Base-by-base conservation (phyloP, 2,797 vertebrate genomes). In the Vultur gryphus region DNA sequence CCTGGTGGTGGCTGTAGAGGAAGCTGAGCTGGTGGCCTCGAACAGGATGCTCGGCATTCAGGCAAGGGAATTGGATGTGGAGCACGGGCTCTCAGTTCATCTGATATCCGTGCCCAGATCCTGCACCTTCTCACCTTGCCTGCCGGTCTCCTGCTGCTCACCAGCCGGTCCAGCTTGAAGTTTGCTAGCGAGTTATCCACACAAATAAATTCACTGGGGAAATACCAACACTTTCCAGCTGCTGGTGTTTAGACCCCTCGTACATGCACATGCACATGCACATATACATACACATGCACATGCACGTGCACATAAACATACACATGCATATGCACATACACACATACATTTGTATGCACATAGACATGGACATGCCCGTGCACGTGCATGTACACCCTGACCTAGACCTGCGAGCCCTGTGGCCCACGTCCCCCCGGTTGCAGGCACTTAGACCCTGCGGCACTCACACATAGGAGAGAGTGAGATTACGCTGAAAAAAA, bases 41-140 rank as follows among this genome's bases (percentile, higher is more conserved):
- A 33, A 4, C 19, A 64, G 43, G 33, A 44, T 1, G 0, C 21
- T 41, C 1, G 2, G 28, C 23, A 21, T 31, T 26, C 41, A 76
- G 41, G 31, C 1, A 3, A 48, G 25, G 57, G 44, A 51, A n/a
- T 57, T 29, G 10, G 16, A 13, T 6, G 7, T 19, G n/a, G 25
- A 52, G 33, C 17, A 11, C 1, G 1, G 20, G 51, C 41, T n/a
- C 57, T 48, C 12, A 11, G 24, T 24, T 23, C 19, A 2, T 16
- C 46, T 52, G 15, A 44, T 4, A 37, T 10, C 43, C 37, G 9
- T 20, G 46, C 23, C 28, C 39, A 39, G 28, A 16, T 33, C 51
- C 43, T 51, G 37, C 51, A n/a, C 43, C 15, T 75, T 21, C 67
- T 57, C 19, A 41, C 57, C 54, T 46, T 51, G n/a, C 7, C 2